Evolutionary conservation across 2,113 vertebrate species (phyloP).

Genomic region (Rhinolophus sinicus): DNA sequence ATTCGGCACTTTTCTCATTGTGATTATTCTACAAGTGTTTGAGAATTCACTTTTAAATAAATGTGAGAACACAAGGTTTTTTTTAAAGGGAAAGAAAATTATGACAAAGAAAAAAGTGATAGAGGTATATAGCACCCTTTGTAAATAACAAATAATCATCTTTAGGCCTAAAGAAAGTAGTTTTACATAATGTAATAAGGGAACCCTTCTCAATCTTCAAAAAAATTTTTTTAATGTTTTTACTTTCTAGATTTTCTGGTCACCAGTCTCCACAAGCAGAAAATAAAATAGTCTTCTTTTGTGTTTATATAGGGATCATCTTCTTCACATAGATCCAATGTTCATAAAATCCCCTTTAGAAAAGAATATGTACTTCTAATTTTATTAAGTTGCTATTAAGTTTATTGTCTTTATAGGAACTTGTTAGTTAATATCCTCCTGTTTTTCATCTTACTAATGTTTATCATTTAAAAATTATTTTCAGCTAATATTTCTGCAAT

Average conservation of each 20-base stretch:
- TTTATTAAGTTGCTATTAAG: neutral
- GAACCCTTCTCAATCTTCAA: neutral
- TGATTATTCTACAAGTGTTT: conserved; percentile 62
- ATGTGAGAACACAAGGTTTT: conserved; percentile 55
- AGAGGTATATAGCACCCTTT: neutral
- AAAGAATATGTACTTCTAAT: neutral
- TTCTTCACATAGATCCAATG: neutral
- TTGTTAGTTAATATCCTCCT: neutral
- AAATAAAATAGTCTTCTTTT: neutral
- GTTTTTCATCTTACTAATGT: neutral
- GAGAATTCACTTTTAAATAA: conserved; percentile 74
- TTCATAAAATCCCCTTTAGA: neutral
- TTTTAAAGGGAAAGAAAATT: neutral
- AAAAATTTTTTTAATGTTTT: neutral
- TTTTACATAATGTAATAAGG: neutral
- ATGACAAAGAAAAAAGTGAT: neutral
- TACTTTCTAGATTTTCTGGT: neutral
- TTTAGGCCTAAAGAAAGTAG: neutral
- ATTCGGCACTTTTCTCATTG: conserved; percentile 61
- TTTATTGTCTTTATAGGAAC: neutral
- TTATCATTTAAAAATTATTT: conserved; percentile 16
- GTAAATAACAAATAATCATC: neutral
- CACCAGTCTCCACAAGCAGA: neutral
- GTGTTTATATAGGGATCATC: neutral
- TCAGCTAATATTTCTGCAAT: neutral